These are phyloP conservation scores for Polymixis flavicincta DNA, from an alignment of 2,888 invertebrate species.

Conservation along the genomic window DNA sequence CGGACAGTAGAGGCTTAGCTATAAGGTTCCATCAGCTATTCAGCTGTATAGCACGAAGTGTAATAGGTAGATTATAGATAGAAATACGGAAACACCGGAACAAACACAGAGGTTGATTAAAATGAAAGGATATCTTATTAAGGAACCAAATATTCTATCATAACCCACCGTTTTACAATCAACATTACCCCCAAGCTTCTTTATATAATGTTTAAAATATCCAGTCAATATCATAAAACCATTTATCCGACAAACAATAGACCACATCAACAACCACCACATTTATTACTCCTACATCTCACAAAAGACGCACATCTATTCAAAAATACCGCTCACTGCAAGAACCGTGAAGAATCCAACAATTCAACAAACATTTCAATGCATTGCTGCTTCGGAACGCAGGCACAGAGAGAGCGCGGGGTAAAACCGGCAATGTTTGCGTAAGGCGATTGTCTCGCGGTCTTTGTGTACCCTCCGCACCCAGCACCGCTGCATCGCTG, in stretches of 20 bases:
- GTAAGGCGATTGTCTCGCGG: conserved; percentile 71
- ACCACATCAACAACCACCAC: not conserved
- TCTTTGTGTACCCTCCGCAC: conserved; percentile 60
- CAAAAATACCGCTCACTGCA: conserved; percentile 25
- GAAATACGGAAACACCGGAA: no score
- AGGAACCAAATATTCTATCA: not conserved
- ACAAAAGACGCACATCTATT: conserved; percentile 41
- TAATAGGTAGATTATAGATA: no score
- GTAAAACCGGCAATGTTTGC: conserved; percentile 71
- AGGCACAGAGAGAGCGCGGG: conserved; percentile 45
- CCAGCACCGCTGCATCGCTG: conserved; percentile 58
- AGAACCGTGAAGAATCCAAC: conserved; percentile 28
- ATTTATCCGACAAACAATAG: not conserved
- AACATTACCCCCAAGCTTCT: not conserved
- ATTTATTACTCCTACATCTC: not conserved
- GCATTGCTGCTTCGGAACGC: conserved; percentile 57
- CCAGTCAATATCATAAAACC: conserved; percentile 2
- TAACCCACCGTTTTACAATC: not conserved
- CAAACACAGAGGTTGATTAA: no score
- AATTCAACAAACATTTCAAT: conserved; percentile 62
- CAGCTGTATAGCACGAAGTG: no score
- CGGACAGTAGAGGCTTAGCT: no score
- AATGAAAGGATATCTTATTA: no score
- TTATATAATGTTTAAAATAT: not conserved
- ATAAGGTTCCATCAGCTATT: no score